Base-by-base conservation (phyloP, 2,888 invertebrate genomes). In the Melanargia galathea region DNA sequence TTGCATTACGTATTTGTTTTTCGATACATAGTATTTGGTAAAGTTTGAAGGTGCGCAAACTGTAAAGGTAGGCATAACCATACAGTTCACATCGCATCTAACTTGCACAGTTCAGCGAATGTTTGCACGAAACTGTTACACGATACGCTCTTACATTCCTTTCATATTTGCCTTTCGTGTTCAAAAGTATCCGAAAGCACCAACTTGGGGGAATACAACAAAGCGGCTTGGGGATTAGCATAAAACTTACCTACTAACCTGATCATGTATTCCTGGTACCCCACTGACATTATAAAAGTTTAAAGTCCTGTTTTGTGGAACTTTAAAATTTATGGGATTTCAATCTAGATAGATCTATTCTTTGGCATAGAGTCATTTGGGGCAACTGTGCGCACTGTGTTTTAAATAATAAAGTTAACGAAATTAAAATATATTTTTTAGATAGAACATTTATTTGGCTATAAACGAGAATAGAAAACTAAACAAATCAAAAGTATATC, bases 81-180 rank as follows among this genome's bases (percentile, higher is more conserved):
- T n/a, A n/a, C n/a, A n/a, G n/a, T n/a, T n/a, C n/a, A 77, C 76
- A 78, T 77, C 73, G 75, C 75, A 77, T 75, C 76, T 75, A 80
- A 81, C 76, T 81, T 79, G 63, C 48, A 58, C 63, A 60, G 77
- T 78, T 78, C 77, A 75, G 74, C 74, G 71, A 79, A 80, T 82
- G 78, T 82, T 83, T 81, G 81, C 79, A 78, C 76, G 77, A 78
- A 83, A 82, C 79, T 75, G 72, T 76, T 73, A 69, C 71, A 74
- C 67, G 68, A 71, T 66, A 73, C 72, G 74, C 67, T 70, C 70
- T 68, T 69, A 71, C 71, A 74, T 74, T 76, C 72, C 72, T 70
- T 70, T 72, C 75, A 75, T 75, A 76, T 72, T 73, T 71, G 67
- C 67, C 59, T 62, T 67, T 63, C 56, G 61, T 64, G 63, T 48